Evolutionary conservation across 1,140 invertebrate genomes (phyloP).

Genomic region (Pomacea maculata): DNA sequence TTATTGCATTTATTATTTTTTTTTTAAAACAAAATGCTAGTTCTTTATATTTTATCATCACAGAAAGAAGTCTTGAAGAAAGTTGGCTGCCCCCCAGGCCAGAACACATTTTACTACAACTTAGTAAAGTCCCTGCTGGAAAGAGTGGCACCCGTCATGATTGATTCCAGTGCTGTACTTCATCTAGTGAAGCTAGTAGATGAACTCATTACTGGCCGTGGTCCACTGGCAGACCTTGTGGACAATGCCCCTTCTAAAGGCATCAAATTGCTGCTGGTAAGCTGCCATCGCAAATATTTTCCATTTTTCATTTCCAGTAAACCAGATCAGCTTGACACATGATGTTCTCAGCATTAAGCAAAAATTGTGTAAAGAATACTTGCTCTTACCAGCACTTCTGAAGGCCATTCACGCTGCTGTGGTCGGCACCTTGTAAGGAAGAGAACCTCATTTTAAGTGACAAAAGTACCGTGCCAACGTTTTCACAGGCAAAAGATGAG

Average conservation of each 20-base stretch:
- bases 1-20: not conserved
- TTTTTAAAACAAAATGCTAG: not conserved
- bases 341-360: too few relatives aligned
- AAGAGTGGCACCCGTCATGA: slow-evolving; percentile 92
- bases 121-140: slow-evolving; percentile 95
- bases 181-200: slow-evolving; percentile 62
- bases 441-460: too few relatives aligned
- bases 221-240: slow-evolving; percentile 50
- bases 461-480: too few relatives aligned
- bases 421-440: too few relatives aligned
- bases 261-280: slow-evolving; percentile 71
- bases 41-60: slow-evolving; percentile 11
- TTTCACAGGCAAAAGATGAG: too few relatives aligned
- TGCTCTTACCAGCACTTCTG: too few relatives aligned
- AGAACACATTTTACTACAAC: slow-evolving; percentile 95
- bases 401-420: too few relatives aligned
- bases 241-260: slow-evolving; percentile 54
- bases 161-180: slow-evolving; percentile 82
- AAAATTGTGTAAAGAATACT: not conserved
- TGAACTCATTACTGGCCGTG: slow-evolving; percentile 52
- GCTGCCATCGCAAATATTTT: slow-evolving; percentile 47
- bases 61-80: slow-evolving; percentile 87
- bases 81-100: slow-evolving; percentile 89
- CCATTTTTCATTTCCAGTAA: too few relatives aligned
- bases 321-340: too few relatives aligned